Evolutionary conservation across 2,797 vertebrate genomes (phyloP).

Genomic region (Pyrocephalus nanus): DNA sequence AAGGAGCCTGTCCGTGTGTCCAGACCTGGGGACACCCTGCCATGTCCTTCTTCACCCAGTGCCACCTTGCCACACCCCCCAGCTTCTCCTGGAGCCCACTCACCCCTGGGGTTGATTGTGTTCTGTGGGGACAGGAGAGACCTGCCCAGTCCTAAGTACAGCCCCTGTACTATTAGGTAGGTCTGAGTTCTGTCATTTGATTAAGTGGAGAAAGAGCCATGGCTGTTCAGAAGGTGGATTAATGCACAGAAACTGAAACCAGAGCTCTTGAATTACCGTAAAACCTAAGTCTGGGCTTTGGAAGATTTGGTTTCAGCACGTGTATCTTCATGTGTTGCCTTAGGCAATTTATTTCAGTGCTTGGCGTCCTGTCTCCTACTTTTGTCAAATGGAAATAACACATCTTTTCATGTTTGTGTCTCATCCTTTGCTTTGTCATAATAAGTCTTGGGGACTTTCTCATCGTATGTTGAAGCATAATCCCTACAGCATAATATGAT

Average conservation of each 20-base stretch:
- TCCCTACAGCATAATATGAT: neutral
- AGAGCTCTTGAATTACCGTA: neutral
- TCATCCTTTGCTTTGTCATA: constrained; percentile 6
- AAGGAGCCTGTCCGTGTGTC: neutral
- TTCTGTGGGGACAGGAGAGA: neutral
- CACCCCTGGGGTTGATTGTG: fast-evolving
- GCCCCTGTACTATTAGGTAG: neutral
- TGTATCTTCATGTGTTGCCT: neutral
- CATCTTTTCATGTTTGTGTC: neutral
- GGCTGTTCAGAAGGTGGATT: neutral
- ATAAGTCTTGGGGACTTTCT: neutral
- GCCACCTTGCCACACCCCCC: fast-evolving
- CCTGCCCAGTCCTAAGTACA: fast-evolving
- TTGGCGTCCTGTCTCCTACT: neutral
- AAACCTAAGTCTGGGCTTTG: neutral
- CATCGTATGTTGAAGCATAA: neutral
- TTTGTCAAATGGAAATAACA: constrained; percentile 27
- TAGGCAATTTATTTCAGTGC: neutral
- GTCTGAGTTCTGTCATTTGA: neutral
- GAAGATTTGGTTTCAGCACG: neutral
- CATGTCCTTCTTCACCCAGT: fast-evolving
- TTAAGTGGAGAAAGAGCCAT: neutral
- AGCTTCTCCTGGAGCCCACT: neutral
- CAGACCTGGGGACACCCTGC: neutral
- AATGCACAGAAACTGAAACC: constrained; percentile 1